phyloP scores from a whole-genome alignment of 2,888 invertebrate genomes.

The Noctua pronuba region DNA sequence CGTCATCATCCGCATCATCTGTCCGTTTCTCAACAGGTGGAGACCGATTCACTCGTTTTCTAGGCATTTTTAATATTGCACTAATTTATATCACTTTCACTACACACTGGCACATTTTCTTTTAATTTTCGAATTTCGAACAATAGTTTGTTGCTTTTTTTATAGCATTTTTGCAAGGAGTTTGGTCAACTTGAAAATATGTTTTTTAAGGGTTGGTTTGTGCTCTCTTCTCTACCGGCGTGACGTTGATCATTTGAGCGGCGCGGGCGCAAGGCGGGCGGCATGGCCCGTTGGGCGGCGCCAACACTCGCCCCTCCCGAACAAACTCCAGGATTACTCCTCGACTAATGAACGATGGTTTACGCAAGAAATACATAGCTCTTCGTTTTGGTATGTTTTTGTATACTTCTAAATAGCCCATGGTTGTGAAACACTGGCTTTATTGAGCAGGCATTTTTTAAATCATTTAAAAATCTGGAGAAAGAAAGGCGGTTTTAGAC shows the following conservation, averaged over 20 bases:
- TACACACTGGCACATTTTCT: constrained; percentile 63
- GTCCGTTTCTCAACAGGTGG: constrained; percentile 80
- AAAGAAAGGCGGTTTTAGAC: background rate
- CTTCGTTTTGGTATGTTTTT: constrained; percentile 57
- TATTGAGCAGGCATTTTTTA: constrained; percentile 6
- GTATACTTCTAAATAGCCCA: constrained; percentile 50
- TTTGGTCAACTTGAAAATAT: background rate
- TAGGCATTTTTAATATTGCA: constrained; percentile 81
- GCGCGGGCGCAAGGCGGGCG: constrained; percentile 85
- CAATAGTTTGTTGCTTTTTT: background rate
- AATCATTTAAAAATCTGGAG: constrained; percentile 16
- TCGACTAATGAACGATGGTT: constrained; percentile 76
- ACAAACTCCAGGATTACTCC: constrained; percentile 73
- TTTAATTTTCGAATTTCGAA: constrained; percentile 47
- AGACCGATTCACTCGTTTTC: constrained; percentile 83
- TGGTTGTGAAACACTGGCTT: constrained; percentile 54
- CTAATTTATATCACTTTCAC: constrained; percentile 66
- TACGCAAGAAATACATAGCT: constrained; percentile 66
- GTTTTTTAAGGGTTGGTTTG: constrained; percentile 64
- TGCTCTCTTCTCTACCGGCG: constrained; percentile 71
- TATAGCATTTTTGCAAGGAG: background rate
- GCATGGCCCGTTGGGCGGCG: constrained; percentile 84
- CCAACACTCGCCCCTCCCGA: constrained; percentile 83
- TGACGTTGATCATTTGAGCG: constrained; percentile 80
- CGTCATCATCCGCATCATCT: constrained; percentile 85